phyloP scores from a whole-genome alignment of 2,113 vertebrate species.

The Vulpes lagopus region DNA sequence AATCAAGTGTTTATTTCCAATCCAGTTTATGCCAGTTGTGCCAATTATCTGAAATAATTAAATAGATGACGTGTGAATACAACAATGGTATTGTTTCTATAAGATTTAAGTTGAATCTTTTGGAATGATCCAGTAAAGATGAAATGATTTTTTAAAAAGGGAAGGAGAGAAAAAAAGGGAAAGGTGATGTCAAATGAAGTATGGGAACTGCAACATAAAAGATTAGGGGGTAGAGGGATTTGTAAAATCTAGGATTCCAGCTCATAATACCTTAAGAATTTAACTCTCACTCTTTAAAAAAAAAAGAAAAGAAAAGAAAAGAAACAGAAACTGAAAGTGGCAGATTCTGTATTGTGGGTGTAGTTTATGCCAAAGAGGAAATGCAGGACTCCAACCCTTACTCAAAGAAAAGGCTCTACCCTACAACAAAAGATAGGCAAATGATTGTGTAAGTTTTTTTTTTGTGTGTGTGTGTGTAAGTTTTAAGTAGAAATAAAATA shows the following conservation, averaged over 20 bases:
- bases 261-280: neutral
- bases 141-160: neutral
- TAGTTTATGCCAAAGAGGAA: neutral
- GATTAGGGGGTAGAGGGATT: neutral
- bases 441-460: neutral
- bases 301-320: neutral
- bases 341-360: neutral
- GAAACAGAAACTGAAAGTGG: neutral
- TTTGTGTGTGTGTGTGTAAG: no score
- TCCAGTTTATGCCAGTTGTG: neutral
- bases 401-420: neutral
- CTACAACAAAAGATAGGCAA: neutral
- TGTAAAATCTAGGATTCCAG: neutral
- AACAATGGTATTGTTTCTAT: neutral
- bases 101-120: slow-evolving; percentile 16
- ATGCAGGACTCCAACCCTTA: neutral
- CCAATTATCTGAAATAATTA: neutral
- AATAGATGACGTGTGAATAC: neutral
- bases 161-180: neutral
- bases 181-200: neutral
- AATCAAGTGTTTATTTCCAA: slow-evolving; percentile 35
- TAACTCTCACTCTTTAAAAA: neutral
- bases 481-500: slow-evolving; percentile 23
- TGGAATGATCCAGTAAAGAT: neutral
- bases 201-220: neutral